phyloP scores from a whole-genome alignment of 2,797 vertebrate genomes.

The Eupleurogrammus muticus region DNA sequence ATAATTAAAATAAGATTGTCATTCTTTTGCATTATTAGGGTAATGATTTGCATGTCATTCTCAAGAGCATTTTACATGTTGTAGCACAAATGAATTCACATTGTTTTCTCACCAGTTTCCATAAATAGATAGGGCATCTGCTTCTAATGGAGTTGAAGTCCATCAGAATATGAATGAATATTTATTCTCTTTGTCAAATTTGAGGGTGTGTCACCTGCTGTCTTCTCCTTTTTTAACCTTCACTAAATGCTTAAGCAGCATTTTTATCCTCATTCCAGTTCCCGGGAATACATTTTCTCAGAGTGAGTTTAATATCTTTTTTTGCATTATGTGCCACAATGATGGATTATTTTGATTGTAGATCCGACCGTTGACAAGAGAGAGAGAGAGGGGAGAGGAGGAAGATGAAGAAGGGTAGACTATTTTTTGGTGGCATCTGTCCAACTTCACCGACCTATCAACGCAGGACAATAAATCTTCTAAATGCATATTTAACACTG shows the following conservation, averaged over 20 bases:
- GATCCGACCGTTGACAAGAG: slow-evolving; percentile 76
- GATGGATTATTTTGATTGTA: slow-evolving; percentile 84
- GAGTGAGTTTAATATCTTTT: slow-evolving; percentile 80
- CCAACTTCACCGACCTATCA: slow-evolving; percentile 67
- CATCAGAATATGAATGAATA: slow-evolving; percentile 31
- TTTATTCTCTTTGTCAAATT: slow-evolving; percentile 44
- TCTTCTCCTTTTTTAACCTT: slow-evolving; percentile 74
- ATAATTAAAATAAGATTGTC: slow-evolving; percentile 1
- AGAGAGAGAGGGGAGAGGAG: slow-evolving; percentile 26
- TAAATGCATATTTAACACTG: slow-evolving; percentile 78
- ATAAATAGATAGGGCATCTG: slow-evolving; percentile 22
- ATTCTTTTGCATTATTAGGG: not conserved
- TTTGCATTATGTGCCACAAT: slow-evolving; percentile 80
- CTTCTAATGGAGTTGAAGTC: slow-evolving; percentile 23
- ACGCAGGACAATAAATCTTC: slow-evolving; percentile 79
- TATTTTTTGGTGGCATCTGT: slow-evolving; percentile 62
- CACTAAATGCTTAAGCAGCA: slow-evolving; percentile 78
- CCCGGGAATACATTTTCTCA: slow-evolving; percentile 75
- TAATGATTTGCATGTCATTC: slow-evolving; percentile 2
- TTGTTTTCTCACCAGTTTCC: slow-evolving; percentile 3
- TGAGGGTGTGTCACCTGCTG: slow-evolving; percentile 46
- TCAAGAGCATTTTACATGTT: not conserved
- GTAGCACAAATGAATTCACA: slow-evolving; percentile 5
- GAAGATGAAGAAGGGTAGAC: slow-evolving; percentile 39
- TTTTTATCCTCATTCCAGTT: slow-evolving; percentile 76